Base-by-base conservation (phyloP, 2,797 vertebrate species). In the Girardinus metallicus region DNA sequence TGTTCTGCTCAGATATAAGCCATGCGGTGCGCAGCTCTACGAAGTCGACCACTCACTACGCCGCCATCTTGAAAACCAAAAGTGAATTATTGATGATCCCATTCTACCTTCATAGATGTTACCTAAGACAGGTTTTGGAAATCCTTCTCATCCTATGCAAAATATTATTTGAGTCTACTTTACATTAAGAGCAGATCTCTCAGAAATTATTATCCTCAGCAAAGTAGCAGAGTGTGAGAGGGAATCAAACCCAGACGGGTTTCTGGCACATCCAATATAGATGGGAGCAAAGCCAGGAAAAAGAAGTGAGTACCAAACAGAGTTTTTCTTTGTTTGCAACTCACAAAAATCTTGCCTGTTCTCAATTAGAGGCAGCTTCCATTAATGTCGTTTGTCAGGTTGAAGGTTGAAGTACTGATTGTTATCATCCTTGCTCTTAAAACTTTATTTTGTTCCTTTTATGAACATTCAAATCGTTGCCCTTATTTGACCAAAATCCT, bases 201-300 rank as follows among this genome's bases (percentile, higher is more conserved):
- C 83, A 84, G 88, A 93, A 91, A 88, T 82, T 62, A 87, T 92
- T 83, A 87, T 89, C 87, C 87, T 90, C 64, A 82, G 82, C 91
- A 90, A 92, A 93, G 86, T 91, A 86, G 89, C 86, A 82, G 51
- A 88, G 86, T 83, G 78, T 85, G 82, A 83, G 70, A 68, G 57
- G 12, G 80, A 94, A 95, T 94, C 57, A 88, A 89, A 91, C 78
- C 89, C 95, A 96, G 92, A 95, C 95, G 95, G 75, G 55, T 78
- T 55, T 81, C 85, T 94, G 91, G 86, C 88, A 85, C 47, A n/a
- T 73, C 51, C 29, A 57, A 46, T 64, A 41, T 73, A 53, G 36
- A 82, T 76, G 74, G 84, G 85, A 89, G 62, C 49, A 29, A 75
- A 60, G 84, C 88, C 88, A 89, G 85, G 83, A 90, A 90, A 87